Evolutionary conservation across 2,797 vertebrate genomes (phyloP).

Genomic region (Coilia nasus): DNA sequence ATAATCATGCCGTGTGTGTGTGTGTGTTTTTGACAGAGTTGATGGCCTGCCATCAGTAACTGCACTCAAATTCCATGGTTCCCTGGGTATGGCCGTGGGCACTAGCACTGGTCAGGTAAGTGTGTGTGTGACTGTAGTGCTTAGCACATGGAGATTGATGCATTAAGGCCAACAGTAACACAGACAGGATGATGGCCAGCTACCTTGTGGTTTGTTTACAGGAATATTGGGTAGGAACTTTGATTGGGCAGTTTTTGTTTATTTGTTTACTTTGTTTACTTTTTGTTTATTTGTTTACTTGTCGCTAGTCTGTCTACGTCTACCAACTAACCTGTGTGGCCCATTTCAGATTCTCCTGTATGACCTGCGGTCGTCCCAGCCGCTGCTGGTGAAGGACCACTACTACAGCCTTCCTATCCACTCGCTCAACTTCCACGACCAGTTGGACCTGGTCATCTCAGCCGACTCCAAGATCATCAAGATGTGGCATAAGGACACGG

Average conservation of each 20-base stretch:
- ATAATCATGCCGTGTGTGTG: background rate
- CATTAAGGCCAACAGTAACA: background rate
- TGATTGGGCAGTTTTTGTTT: too few relatives aligned
- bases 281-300: background rate
- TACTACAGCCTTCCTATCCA: constrained; percentile 93
- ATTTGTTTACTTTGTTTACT: too few relatives aligned
- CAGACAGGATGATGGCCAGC: too few relatives aligned
- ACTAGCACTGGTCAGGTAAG: constrained; percentile 94
- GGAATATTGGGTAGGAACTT: background rate
- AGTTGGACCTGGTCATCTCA: constrained; percentile 89
- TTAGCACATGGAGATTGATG: background rate
- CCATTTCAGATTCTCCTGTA: constrained; percentile 85
- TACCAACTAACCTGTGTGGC: background rate
- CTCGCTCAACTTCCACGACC: constrained; percentile 86
- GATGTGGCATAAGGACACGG: constrained; percentile 93
- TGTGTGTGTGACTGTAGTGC: background rate
- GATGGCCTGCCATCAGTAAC: constrained; percentile 86
- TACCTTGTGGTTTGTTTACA: background rate
- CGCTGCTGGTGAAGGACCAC: constrained; percentile 93
- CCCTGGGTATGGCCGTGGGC: constrained; percentile 90
- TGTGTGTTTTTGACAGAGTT: constrained; percentile 75
- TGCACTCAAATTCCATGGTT: constrained; percentile 87
- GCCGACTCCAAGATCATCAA: constrained; percentile 95
- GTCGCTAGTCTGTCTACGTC: too few relatives aligned
- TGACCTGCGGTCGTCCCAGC: constrained; percentile 91